A percentile compares a stretch with the other conserved stretches of the same genome.
phyloP scores from a whole-genome alignment of 2,113 vertebrate species.

The Pelvicachromis taeniatus region DNA sequence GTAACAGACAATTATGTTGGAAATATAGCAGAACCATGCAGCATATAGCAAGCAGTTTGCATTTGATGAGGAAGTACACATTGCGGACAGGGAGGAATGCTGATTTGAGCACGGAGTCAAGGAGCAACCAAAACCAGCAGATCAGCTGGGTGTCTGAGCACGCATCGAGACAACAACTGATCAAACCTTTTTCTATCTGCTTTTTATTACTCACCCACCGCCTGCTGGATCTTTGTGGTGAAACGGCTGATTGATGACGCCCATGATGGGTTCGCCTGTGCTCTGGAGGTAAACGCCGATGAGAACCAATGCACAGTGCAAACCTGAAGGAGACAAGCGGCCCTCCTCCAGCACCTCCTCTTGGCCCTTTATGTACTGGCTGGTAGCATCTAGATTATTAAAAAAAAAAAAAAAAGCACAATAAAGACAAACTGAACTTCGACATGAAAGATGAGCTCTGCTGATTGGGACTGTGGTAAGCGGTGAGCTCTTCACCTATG shows the following conservation, averaged over 20 bases:
- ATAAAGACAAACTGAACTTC: not conserved
- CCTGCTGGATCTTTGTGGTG: slow-evolving; percentile 55
- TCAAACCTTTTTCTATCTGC: not conserved
- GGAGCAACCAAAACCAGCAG: not conserved
- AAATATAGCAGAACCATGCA: too few species aligned
- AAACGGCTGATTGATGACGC: slow-evolving; percentile 83
- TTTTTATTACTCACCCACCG: slow-evolving; percentile 47
- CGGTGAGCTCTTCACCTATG: slow-evolving; percentile 57
- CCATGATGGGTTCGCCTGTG: slow-evolving; percentile 76
- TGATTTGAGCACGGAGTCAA: not conserved
- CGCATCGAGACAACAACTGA: not conserved
- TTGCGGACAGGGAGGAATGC: not conserved
- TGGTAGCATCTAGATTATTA: slow-evolving; percentile 70
- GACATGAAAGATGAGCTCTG: not conserved
- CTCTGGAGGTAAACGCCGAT: slow-evolving; percentile 76
- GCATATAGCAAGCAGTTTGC: too few species aligned
- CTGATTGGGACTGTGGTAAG: not conserved
- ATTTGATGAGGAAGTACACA: not conserved
- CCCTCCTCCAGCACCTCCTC: slow-evolving; percentile 57
- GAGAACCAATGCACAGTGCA: slow-evolving; percentile 77
- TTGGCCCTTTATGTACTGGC: slow-evolving; percentile 72
- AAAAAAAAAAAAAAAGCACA: not conserved
- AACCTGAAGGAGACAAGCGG: slow-evolving; percentile 68
- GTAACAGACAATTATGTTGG: too few species aligned
- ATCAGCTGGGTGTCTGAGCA: not conserved